Evolutionary conservation across 2,113 vertebrate genomes (phyloP).

Genomic region (Phrynosoma platyrhinos): DNA sequence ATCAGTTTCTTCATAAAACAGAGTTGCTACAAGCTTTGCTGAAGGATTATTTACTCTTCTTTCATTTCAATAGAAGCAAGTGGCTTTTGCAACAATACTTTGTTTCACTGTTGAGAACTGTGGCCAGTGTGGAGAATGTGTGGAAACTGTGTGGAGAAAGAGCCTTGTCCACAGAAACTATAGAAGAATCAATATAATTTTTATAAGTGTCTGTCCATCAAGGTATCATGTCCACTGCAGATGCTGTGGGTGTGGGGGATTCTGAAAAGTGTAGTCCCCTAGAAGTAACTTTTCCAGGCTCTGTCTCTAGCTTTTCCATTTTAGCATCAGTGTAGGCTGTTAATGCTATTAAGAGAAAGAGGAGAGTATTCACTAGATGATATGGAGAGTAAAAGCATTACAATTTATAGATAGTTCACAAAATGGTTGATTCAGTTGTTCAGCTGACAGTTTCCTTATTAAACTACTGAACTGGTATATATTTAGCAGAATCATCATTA

Average conservation of each 20-base stretch:
- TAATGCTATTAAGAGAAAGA: constrained; percentile 35
- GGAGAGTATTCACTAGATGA: constrained; percentile 46
- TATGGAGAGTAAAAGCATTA: constrained; percentile 39
- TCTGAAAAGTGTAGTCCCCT: too few species aligned
- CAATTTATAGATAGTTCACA: constrained; percentile 63
- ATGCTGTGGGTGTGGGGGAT: too few species aligned
- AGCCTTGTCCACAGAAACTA: background rate
- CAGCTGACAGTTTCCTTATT: constrained; percentile 61
- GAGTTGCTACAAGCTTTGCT: background rate
- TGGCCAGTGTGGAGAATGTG: constrained; percentile 39
- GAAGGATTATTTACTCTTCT: background rate
- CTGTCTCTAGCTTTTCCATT: constrained; percentile 26
- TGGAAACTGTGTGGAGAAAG: background rate
- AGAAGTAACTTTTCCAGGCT: background rate
- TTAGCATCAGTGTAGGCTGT: constrained; percentile 32
- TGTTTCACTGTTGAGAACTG: background rate
- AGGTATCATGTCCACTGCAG: too few species aligned
- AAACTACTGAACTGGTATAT: constrained; percentile 48
- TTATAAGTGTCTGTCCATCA: background rate
- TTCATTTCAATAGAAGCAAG: background rate
- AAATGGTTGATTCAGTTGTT: constrained; percentile 57
- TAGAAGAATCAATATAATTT: background rate
- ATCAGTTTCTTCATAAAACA: background rate
- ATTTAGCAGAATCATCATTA: constrained; percentile 65
- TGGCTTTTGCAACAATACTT: background rate